These are phyloP conservation scores for Drosophila miranda DNA, from an alignment of 1,140 invertebrate species.

Conservation along the genomic window DNA sequence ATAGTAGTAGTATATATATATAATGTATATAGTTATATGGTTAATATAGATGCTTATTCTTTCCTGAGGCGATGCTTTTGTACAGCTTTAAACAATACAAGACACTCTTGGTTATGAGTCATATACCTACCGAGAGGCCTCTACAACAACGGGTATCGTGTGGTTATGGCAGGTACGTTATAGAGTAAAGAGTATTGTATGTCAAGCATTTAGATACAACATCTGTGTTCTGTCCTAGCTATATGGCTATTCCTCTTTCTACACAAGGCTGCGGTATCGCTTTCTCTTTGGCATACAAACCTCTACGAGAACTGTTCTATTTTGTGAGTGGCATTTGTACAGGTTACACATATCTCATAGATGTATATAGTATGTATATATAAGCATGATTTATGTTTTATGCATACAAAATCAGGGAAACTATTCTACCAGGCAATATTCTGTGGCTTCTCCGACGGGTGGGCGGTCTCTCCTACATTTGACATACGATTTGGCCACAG, in stretches of 20 bases:
- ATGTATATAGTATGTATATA: constrained; percentile 12
- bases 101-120: constrained; percentile 20
- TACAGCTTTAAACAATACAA: constrained; percentile 45
- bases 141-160: constrained; percentile 31
- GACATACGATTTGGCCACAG: constrained; percentile 26
- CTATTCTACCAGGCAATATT: constrained; percentile 61
- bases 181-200: constrained; percentile 1
- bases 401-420: constrained; percentile 7
- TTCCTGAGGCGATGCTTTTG: constrained; percentile 23
- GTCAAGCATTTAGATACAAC: neutral
- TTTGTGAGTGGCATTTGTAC: constrained; percentile 13
- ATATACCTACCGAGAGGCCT: constrained; percentile 54
- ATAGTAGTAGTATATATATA: constrained; percentile 5
- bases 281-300: constrained; percentile 18
- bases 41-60: constrained; percentile 36
- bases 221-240: constrained; percentile 22
- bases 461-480: constrained; percentile 28
- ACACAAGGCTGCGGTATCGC: constrained; percentile 17
- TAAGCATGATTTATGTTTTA: constrained; percentile 11
- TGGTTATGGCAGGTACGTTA: constrained; percentile 14
- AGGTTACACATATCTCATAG: constrained; percentile 28
- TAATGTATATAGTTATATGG: constrained; percentile 37
- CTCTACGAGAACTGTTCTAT: constrained; percentile 15
- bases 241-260: constrained; percentile 27
- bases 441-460: constrained; percentile 13